These are phyloP conservation scores for Lagodon rhomboides DNA, from an alignment of 2,797 vertebrate species.

Conservation along the genomic window DNA sequence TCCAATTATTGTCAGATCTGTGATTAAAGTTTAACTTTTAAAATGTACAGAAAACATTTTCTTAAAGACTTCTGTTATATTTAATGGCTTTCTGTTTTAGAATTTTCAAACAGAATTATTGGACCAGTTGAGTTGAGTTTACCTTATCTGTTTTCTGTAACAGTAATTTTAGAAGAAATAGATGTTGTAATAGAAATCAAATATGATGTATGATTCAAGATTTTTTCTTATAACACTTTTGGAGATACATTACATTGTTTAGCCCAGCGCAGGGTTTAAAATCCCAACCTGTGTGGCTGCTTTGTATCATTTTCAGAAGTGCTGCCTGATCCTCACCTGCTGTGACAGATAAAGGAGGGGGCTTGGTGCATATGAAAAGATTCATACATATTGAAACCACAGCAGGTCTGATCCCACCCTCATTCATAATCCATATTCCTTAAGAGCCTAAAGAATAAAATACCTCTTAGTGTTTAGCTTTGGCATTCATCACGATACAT, in stretches of 20 bases:
- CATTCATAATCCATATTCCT: conserved; percentile 85
- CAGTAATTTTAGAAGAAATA: background rate
- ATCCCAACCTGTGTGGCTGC: conserved; percentile 11
- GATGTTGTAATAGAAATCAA: background rate
- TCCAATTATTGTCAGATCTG: too few relatives aligned
- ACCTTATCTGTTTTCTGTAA: background rate
- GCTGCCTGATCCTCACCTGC: conserved; percentile 72
- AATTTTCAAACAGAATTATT: background rate
- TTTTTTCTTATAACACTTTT: background rate
- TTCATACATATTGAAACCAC: conserved; percentile 85
- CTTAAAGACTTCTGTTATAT: too few relatives aligned
- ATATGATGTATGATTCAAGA: background rate
- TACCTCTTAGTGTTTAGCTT: conserved; percentile 73
- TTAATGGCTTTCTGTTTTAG: too few relatives aligned
- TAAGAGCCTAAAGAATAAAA: conserved; percentile 80
- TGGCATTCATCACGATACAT: conserved; percentile 77
- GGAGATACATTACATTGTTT: background rate
- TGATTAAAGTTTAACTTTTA: too few relatives aligned
- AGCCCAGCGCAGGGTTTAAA: conserved; percentile 17
- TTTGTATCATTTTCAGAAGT: conserved; percentile 56
- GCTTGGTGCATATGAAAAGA: conserved; percentile 77
- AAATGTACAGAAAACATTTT: too few relatives aligned
- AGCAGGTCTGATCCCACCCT: conserved; percentile 78
- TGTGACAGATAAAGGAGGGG: conserved; percentile 72
- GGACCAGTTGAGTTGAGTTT: too few relatives aligned